Evolutionary conservation across 2,888 invertebrate species (phyloP).

Genomic region (Phytoseiulus persimilis): DNA sequence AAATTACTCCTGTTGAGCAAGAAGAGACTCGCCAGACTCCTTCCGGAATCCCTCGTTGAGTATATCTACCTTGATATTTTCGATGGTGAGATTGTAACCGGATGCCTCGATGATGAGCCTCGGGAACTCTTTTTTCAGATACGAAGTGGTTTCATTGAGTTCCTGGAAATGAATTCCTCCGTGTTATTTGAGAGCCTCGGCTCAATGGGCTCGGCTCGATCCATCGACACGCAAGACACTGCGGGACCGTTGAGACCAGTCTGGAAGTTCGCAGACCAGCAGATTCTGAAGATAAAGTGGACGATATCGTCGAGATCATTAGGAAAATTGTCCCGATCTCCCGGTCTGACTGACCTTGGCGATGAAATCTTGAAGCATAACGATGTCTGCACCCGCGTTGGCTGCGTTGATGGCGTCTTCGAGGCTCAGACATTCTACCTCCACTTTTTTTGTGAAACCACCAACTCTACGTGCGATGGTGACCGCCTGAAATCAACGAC

Average conservation of each 20-base stretch:
- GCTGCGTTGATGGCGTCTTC: conserved; percentile 52
- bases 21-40: too few relatives aligned
- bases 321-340: too few relatives aligned
- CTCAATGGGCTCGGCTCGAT: too few relatives aligned
- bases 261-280: neutral
- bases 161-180: conserved; percentile 46
- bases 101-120: conserved; percentile 51
- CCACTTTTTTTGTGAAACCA: conserved; percentile 50
- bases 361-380: conserved; percentile 53
- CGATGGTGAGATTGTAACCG: conserved; percentile 50
- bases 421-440: conserved; percentile 52
- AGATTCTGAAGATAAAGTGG: neutral
- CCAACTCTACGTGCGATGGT: conserved; percentile 49
- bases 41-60: too few relatives aligned
- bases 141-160: conserved; percentile 47
- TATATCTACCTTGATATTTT: conserved; percentile 46
- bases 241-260: too few relatives aligned
- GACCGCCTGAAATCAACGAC: conserved; percentile 49
- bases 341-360: conserved; percentile 47
- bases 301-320: too few relatives aligned
- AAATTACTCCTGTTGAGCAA: neutral
- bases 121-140: conserved; percentile 49
- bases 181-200: too few relatives aligned
- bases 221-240: too few relatives aligned
- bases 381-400: conserved; percentile 50